Evolutionary conservation across 2,888 invertebrate genomes (phyloP), one percentile per base, ranked within the genome.

Genomic region (Isotomurus palustris): DNA sequence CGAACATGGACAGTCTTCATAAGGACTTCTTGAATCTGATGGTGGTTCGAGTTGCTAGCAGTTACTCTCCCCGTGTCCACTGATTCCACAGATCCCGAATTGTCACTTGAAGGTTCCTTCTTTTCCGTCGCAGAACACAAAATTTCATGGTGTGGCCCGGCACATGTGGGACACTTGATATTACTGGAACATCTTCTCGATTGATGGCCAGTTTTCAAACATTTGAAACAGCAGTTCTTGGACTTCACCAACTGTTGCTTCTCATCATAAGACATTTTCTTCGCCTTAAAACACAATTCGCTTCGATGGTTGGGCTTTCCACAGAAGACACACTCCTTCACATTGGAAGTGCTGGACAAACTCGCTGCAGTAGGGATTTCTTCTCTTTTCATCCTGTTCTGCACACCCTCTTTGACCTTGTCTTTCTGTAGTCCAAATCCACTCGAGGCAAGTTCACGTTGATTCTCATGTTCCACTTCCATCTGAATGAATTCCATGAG

Each of bases 191-290:
- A 57, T 5, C 10, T 29, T 14, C 14, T 29, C 3, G 22, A 4
- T 8, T 21, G 12, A 40, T 57, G 57, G 3, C 57, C 57, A 4
- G 24, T 6, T 28, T 38, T 47, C 4, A 57, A 17, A 24, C 57
- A 57, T 2, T 6, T 8, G n/a, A 50, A 50, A 17, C 50, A 50
- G 10, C 24, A 38, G 12, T 25, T 50, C 5, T 14, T 36, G 3
- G 36, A 24, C 12, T 25, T 22, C 6, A 50, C 17, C 21, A 25
- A 38, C 17, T 50, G 8, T 14, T 22, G n/a, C 22, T 38, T 50
- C 24, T 50, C 38, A 10, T 50, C 35, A 12, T 21, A 38, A 21
- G 50, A 14, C 38, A 50, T 36, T 2, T 22, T 10, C 10, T 17
- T 36, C 6, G 38, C 38, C 27, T 38, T 36, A 8, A 32, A 17